Conservation (phyloP, 2,888 invertebrate species). For the Lasioglossum leucozonium region DNA sequence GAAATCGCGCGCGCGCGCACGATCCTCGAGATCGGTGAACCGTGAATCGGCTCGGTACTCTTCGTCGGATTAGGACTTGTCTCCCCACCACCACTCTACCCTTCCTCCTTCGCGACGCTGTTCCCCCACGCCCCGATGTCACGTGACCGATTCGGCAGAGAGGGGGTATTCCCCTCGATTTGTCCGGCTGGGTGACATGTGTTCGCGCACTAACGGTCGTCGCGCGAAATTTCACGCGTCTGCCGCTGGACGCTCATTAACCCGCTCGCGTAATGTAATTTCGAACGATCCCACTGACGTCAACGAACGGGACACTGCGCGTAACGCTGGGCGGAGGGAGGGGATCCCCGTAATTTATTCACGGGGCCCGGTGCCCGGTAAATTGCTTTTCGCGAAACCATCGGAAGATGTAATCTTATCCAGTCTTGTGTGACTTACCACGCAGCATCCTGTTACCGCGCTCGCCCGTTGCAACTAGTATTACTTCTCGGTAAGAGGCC, state of each 20-base stretch:
- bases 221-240: slow-evolving; percentile 49
- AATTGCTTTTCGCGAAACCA: slow-evolving; percentile 15
- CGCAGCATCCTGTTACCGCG: slow-evolving; percentile 28
- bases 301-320: not conserved
- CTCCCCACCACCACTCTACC: not conserved
- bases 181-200: no score
- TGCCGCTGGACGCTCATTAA: slow-evolving; percentile 37
- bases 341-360: slow-evolving; percentile 29
- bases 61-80: not conserved
- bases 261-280: slow-evolving; percentile 33
- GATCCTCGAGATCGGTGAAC: slow-evolving; percentile 54
- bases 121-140: no score
- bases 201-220: slow-evolving; percentile 1
- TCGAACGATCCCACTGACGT: not conserved
- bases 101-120: no score
- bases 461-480: not conserved
- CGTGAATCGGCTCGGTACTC: slow-evolving; percentile 43
- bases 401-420: slow-evolving; percentile 50
- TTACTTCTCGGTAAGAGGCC: slow-evolving; percentile 32
- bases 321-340: not conserved
- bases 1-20: slow-evolving; percentile 61
- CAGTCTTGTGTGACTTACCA: slow-evolving; percentile 33
- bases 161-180: no score
- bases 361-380: not conserved
- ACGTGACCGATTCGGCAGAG: no score